Evolutionary conservation across 2,113 vertebrate species (phyloP).

Genomic region (Ondatra zibethicus): DNA sequence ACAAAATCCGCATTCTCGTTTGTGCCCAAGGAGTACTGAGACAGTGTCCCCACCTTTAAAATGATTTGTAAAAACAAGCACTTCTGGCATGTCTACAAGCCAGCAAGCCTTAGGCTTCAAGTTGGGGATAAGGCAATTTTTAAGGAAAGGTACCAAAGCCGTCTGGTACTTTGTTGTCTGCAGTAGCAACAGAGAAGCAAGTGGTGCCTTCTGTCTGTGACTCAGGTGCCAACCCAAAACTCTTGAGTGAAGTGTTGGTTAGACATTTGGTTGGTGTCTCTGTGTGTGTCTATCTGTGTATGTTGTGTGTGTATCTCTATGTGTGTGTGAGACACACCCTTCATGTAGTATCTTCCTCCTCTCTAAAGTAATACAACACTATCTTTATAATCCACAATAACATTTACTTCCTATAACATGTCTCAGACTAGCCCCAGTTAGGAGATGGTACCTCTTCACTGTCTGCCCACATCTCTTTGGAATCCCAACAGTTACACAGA

Average conservation of each 20-base stretch:
- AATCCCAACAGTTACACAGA: not conserved
- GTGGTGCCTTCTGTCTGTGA: not conserved
- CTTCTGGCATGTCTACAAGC: not conserved
- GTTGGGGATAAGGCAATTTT: not conserved
- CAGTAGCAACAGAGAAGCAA: not conserved
- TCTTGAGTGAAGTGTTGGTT: too few relatives aligned
- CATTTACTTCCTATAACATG: not conserved
- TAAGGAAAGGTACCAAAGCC: not conserved
- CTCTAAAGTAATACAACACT: not conserved
- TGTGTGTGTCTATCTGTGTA: not conserved
- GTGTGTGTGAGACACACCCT: not conserved
- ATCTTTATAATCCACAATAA: too few relatives aligned
- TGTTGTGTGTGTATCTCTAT: not conserved
- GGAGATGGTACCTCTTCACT: not conserved
- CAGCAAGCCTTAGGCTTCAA: not conserved
- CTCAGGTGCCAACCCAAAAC: not conserved
- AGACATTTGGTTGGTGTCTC: not conserved
- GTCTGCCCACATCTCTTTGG: not conserved
- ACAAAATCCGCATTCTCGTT: not conserved
- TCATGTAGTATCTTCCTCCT: accelerated
- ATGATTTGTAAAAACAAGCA: not conserved
- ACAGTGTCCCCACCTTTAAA: not conserved
- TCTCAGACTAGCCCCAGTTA: too few relatives aligned
- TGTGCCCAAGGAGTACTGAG: not conserved
- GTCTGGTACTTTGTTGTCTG: not conserved